A percentile compares a stretch with the other conserved stretches of the same genome.
Conservation (phyloP, 2,888 invertebrate genomes). For the Pemphredon lugubris region DNA sequence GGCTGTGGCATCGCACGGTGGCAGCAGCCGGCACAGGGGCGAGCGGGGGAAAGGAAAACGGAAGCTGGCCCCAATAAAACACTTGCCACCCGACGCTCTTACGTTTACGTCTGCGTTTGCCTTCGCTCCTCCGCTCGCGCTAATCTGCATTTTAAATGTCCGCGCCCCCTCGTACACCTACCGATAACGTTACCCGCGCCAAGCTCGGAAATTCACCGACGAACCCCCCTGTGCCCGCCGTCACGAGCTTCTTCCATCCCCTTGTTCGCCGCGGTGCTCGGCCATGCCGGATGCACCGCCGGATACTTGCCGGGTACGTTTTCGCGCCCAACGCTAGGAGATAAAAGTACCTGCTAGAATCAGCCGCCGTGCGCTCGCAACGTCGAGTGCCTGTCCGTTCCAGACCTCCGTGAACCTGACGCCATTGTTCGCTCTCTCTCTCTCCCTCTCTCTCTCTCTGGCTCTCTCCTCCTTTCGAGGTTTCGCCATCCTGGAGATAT, state of each 20-base stretch:
- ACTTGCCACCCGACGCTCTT: conserved; percentile 70
- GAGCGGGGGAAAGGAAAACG: conserved; percentile 59
- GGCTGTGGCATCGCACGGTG: conserved; percentile 60
- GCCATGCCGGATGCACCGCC: conserved; percentile 55
- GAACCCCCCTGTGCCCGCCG: background rate
- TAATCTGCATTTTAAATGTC: conserved; percentile 76
- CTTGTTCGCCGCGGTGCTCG: conserved; percentile 12
- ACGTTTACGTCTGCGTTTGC: conserved; percentile 66
- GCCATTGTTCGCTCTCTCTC: conserved; percentile 60
- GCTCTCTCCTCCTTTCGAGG: conserved; percentile 43
- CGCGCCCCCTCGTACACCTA: conserved; percentile 52
- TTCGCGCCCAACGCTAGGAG: conserved; percentile 54
- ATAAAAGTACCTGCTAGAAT: conserved; percentile 57
- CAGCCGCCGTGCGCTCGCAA: conserved; percentile 32
- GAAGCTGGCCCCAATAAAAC: conserved; percentile 74
- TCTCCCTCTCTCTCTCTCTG: conserved; percentile 43
- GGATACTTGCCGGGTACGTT: conserved; percentile 63
- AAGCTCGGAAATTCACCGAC: conserved; percentile 56
- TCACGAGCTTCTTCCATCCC: conserved; percentile 38
- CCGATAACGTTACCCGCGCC: conserved; percentile 56
- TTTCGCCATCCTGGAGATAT: conserved; percentile 45
- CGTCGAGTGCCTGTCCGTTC: conserved; percentile 53
- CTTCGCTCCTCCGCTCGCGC: conserved; percentile 57
- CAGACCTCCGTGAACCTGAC: conserved; percentile 50
- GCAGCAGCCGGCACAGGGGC: conserved; percentile 26